Percentiles rank a stretch among this genome's conserved stretches.
Evolutionary conservation across 2,113 vertebrate genomes (phyloP).

Genomic region (Casuarius casuarius): DNA sequence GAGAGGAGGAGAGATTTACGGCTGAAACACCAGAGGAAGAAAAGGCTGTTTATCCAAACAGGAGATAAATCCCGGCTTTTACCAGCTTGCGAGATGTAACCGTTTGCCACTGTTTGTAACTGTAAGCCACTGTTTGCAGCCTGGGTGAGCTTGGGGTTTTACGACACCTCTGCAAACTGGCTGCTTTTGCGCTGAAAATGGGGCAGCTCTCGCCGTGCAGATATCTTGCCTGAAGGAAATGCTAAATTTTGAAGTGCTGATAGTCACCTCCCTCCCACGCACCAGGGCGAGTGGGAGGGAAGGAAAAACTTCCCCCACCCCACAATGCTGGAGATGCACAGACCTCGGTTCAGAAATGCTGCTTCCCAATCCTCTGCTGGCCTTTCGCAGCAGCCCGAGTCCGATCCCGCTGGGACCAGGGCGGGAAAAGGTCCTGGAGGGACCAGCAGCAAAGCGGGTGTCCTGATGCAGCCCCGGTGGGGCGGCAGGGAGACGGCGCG

Average conservation of each 20-base stretch:
- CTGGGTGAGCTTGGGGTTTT: not conserved
- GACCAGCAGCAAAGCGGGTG: too few relatives aligned
- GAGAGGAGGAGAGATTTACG: not conserved
- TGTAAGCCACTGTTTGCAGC: not conserved
- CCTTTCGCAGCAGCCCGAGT: not conserved
- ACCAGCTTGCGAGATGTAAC: not conserved
- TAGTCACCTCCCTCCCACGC: not conserved
- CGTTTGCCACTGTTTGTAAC: too few relatives aligned
- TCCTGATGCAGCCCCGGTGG: not conserved
- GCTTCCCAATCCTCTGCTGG: rapidly evolving
- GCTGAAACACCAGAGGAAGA: not conserved
- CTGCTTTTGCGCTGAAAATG: rapidly evolving
- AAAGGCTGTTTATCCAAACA: not conserved
- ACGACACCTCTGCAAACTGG: rapidly evolving
- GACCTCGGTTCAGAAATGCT: too few relatives aligned
- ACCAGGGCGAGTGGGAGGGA: rapidly evolving
- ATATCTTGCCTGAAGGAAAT: not conserved
- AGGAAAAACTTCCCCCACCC: not conserved
- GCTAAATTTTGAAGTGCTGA: not conserved
- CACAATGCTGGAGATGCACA: not conserved
- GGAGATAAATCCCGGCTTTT: conserved; percentile 20
- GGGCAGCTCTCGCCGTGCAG: rapidly evolving
- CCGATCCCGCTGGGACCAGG: not conserved
- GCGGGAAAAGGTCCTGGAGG: not conserved
- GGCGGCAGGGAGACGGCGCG: not conserved